A percentile compares a stretch with the other conserved stretches of the same genome.
Evolutionary conservation across 2,888 invertebrate genomes (phyloP).

Genomic region (Melinaea marsaeus): DNA sequence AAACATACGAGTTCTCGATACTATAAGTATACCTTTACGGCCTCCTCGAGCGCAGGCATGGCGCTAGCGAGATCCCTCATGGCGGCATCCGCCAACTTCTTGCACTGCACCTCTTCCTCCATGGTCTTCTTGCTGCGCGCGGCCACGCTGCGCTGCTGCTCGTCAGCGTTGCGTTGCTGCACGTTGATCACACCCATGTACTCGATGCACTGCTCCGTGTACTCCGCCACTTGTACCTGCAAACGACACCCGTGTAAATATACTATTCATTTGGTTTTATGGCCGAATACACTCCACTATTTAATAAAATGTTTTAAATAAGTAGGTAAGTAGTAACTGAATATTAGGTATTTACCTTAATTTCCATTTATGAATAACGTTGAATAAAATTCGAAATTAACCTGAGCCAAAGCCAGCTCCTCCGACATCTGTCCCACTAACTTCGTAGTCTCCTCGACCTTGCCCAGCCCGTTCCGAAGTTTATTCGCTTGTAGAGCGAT

Average conservation of each 20-base stretch:
- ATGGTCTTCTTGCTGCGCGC: slow-evolving; percentile 84
- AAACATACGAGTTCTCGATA: neutral
- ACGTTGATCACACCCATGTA: slow-evolving; percentile 89
- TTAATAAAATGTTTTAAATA: no score
- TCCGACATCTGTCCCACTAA: slow-evolving; percentile 89
- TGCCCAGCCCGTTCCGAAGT: slow-evolving; percentile 87
- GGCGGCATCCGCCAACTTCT: slow-evolving; percentile 88
- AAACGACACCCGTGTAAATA: neutral
- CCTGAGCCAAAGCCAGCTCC: slow-evolving; percentile 87
- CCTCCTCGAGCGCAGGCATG: slow-evolving; percentile 92
- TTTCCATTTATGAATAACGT: neutral
- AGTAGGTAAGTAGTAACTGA: no score
- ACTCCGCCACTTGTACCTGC: slow-evolving; percentile 82
- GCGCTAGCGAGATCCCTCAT: slow-evolving; percentile 90
- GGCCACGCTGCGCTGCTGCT: slow-evolving; percentile 84
- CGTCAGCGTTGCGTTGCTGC: slow-evolving; percentile 90
- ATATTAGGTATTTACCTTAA: no score
- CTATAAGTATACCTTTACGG: slow-evolving; percentile 71
- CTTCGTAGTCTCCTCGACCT: slow-evolving; percentile 91
- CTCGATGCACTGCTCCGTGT: slow-evolving; percentile 90
- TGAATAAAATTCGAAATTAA: slow-evolving; percentile 31
- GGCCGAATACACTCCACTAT: no score
- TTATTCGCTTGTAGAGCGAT: slow-evolving; percentile 86
- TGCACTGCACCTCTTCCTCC: slow-evolving; percentile 89
- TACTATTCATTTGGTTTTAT: neutral